These are phyloP conservation scores for Ramazzottius varieornatus DNA, from an alignment of 2,888 invertebrate species.

Conservation along the genomic window DNA sequence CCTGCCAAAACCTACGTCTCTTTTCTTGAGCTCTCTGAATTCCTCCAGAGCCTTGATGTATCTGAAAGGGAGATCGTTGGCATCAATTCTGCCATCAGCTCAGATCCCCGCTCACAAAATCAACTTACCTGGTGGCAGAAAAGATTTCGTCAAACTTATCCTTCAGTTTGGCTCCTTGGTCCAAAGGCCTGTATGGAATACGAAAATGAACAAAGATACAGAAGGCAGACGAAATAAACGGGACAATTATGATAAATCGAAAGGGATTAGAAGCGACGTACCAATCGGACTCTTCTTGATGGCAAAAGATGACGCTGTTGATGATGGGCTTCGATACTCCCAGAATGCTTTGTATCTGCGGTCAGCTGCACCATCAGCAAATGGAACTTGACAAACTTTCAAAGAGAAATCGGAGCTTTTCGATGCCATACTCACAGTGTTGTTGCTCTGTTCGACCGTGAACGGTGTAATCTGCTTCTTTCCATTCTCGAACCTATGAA, in stretches of 20 bases:
- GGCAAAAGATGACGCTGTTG: slow-evolving; percentile 89
- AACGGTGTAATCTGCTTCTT: background rate
- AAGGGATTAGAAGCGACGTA: no score
- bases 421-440: background rate
- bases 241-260: no score
- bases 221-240: no score
- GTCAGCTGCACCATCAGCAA: no score
- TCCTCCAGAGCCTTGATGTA: slow-evolving; percentile 64
- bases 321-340: slow-evolving; percentile 82
- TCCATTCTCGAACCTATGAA: background rate
- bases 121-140: slow-evolving; percentile 37
- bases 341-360: slow-evolving; percentile 38
- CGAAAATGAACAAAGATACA: background rate
- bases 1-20: slow-evolving; percentile 5
- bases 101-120: no score
- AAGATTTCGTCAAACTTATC: slow-evolving; percentile 93
- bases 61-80: no score
- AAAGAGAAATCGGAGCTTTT: slow-evolving; percentile 7
- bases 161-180: slow-evolving; percentile 72
- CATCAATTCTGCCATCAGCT: no score
- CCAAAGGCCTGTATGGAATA: slow-evolving; percentile 40
- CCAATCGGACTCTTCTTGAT: slow-evolving; percentile 91
- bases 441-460: background rate
- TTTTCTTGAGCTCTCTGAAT: slow-evolving; percentile 15
- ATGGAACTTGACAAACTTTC: slow-evolving; percentile 12